These are phyloP conservation scores for Eurystomus gularis DNA, from an alignment of 2,113 vertebrate species.

Conservation along the genomic window DNA sequence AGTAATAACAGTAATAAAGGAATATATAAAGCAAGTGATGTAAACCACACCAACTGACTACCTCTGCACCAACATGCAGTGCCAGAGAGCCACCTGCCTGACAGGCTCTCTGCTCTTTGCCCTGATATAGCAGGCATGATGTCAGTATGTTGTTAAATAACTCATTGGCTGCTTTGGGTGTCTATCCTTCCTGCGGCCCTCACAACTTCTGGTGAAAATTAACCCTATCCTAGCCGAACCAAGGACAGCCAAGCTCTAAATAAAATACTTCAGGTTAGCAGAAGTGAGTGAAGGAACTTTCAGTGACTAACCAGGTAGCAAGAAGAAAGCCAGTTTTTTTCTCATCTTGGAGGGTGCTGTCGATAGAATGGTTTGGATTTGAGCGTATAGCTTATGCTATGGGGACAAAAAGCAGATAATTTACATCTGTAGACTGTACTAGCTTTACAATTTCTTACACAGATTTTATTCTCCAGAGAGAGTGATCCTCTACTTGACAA, in stretches of 20 bases:
- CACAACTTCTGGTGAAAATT: no score
- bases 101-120: no score
- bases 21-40: no score
- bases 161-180: no score
- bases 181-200: no score
- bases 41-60: no score
- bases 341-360: neutral
- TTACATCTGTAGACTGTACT: neutral
- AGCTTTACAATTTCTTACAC: neutral
- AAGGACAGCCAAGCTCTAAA: neutral
- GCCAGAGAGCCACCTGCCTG: no score
- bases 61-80: no score
- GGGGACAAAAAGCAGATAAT: neutral
- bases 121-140: no score
- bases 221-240: no score
- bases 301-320: neutral
- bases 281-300: neutral
- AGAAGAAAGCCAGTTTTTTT: neutral
- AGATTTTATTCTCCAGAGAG: neutral
- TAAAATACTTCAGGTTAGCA: neutral
- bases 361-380: neutral
- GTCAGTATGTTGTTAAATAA: no score
- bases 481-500: neutral
- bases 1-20: no score
- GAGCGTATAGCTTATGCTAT: neutral